Conservation (phyloP, 1,140 invertebrate species). For the Microvelia longipes region DNA sequence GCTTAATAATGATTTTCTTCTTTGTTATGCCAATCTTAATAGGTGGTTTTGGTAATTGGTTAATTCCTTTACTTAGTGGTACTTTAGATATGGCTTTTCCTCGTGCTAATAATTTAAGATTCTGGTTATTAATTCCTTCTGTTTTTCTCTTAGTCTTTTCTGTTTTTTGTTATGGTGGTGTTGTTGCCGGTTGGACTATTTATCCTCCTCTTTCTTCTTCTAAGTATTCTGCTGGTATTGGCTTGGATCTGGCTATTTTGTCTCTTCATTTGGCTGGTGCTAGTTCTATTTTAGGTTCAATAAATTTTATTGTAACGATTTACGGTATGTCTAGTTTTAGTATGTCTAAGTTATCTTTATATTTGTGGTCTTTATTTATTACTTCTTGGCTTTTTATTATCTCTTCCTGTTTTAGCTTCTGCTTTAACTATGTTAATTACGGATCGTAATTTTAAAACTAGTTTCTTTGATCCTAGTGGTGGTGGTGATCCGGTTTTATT, state of each 20-base stretch:
- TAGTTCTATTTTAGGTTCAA: not conserved
- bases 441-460: not conserved
- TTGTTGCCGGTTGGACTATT: conserved; percentile 8
- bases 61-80: conserved; percentile 19
- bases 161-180: not conserved
- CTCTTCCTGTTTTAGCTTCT: not conserved
- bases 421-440: not conserved
- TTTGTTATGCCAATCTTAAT: conserved; percentile 62
- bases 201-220: conserved; percentile 14
- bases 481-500: conserved; percentile 53
- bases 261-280: conserved; percentile 14
- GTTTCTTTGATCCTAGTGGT: conserved; percentile 49
- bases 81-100: conserved; percentile 18
- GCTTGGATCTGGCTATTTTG: conserved; percentile 17
- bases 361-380: conserved; percentile 4
- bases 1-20: conserved; percentile 65
- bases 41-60: conserved; percentile 26
- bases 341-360: conserved; percentile 16
- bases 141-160: not conserved
- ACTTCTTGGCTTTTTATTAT: not conserved
- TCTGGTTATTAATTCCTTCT: conserved; percentile 13
- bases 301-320: conserved; percentile 12
- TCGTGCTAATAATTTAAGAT: conserved; percentile 16
- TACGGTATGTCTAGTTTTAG: conserved; percentile 2
- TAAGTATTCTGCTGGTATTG: conserved; percentile 12